phyloP scores from a whole-genome alignment of 1,140 invertebrate genomes.

The Drosophila ogumai region DNA sequence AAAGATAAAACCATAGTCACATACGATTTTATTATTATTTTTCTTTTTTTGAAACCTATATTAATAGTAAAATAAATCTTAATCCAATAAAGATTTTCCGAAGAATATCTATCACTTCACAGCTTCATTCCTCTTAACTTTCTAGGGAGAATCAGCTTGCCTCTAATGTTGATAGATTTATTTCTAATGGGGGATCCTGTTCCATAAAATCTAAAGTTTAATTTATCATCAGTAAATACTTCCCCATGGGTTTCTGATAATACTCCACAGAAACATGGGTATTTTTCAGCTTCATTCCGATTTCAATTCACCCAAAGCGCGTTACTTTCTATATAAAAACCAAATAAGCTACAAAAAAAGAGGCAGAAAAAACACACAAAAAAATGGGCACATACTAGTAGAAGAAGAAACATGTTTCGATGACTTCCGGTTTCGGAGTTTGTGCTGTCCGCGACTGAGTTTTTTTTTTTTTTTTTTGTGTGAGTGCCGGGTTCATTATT shows the following conservation, averaged over 20 bases:
- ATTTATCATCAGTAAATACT: neutral
- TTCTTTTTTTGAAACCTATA: no score
- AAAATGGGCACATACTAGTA: constrained; percentile 20
- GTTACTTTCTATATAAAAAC: constrained; percentile 21
- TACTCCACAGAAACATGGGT: neutral
- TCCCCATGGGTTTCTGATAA: neutral
- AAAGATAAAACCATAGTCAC: no score
- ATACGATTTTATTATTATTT: no score
- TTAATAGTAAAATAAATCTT: no score
- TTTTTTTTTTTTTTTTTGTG: neutral
- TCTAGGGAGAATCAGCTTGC: neutral
- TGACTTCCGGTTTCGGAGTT: constrained; percentile 57
- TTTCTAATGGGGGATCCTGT: neutral
- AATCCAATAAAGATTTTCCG: no score
- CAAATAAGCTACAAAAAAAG: constrained; percentile 2
- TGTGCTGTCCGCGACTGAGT: constrained; percentile 17
- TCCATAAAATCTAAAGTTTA: neutral
- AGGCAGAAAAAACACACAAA: neutral
- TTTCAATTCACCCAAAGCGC: constrained; percentile 27
- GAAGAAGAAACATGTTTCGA: constrained; percentile 49
- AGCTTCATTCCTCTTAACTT: neutral
- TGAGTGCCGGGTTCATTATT: constrained; percentile 29
- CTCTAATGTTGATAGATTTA: neutral
- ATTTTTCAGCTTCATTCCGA: neutral
- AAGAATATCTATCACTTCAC: neutral